Conservation (phyloP, 2,113 vertebrate species). For the Datnioides undecimradiatus region DNA sequence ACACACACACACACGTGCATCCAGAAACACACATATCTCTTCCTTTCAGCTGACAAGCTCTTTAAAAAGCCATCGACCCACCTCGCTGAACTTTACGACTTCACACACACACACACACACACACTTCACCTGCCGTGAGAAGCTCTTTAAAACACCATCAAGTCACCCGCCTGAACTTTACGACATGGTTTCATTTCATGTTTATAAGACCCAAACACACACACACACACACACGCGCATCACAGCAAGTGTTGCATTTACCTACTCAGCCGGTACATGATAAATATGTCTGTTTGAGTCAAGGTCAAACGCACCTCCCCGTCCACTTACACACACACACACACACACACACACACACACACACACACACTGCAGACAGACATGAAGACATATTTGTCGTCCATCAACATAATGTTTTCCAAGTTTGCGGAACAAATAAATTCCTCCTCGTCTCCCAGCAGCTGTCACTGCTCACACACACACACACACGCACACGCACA, state of each 20-base stretch:
- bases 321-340: slow-evolving; percentile 10
- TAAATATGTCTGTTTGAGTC: slow-evolving; percentile 91
- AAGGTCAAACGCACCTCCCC: slow-evolving; percentile 86
- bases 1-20: slow-evolving; percentile 26
- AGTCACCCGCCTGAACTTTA: slow-evolving; percentile 67
- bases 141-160: slow-evolving; percentile 78
- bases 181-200: slow-evolving; percentile 73
- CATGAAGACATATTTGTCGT: slow-evolving; percentile 89
- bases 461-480: not conserved
- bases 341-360: no score
- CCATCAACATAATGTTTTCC: slow-evolving; percentile 90
- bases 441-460: slow-evolving; percentile 81
- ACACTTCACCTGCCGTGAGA: slow-evolving; percentile 38
- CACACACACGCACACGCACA: not conserved
- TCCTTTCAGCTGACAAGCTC: slow-evolving; percentile 71
- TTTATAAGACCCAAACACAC: slow-evolving; percentile 63
- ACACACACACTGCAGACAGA: slow-evolving; percentile 62
- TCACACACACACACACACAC: slow-evolving; percentile 44
- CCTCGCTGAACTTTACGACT: slow-evolving; percentile 71
- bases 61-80: slow-evolving; percentile 74
- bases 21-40: slow-evolving; percentile 37
- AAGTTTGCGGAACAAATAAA: slow-evolving; percentile 96
- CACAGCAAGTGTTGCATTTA: slow-evolving; percentile 84
- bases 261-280: slow-evolving; percentile 89
- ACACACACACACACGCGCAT: slow-evolving; percentile 25